Conservation (phyloP, 2,888 invertebrate genomes). For the Cremastobaeus sp. region DNA sequence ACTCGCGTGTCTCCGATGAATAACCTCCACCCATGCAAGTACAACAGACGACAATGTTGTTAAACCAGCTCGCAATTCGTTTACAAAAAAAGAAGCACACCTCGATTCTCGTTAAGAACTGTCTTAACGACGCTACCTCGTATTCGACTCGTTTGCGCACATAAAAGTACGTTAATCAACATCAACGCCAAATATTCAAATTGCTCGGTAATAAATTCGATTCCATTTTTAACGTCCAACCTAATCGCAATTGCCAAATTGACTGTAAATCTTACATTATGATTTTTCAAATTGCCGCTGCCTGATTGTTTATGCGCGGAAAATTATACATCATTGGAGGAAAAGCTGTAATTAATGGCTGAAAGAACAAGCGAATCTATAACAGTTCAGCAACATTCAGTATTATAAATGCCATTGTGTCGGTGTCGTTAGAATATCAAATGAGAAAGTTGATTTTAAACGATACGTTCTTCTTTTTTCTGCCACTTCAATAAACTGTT, state of each 20-base stretch:
- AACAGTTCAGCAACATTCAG: too few species aligned
- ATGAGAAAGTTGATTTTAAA: too few species aligned
- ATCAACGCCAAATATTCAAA: constrained; percentile 50
- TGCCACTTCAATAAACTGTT: too few species aligned
- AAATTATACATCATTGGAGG: too few species aligned
- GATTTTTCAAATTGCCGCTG: too few species aligned
- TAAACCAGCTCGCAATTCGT: constrained; percentile 66
- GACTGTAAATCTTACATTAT: constrained; percentile 32
- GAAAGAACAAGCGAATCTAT: too few species aligned
- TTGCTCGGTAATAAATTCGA: constrained; percentile 36
- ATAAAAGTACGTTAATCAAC: constrained; percentile 53
- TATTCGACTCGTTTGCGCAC: constrained; percentile 48
- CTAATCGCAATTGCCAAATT: constrained; percentile 42
- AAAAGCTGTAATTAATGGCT: too few species aligned
- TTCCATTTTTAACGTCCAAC: constrained; percentile 32
- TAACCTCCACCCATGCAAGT: constrained; percentile 68
- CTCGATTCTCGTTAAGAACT: constrained; percentile 62
- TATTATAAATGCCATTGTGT: too few species aligned
- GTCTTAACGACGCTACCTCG: constrained; percentile 52
- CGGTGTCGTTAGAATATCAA: too few species aligned
- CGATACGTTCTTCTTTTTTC: too few species aligned
- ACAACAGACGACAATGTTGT: constrained; percentile 74
- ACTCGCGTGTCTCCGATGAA: constrained; percentile 67
- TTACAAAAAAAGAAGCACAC: constrained; percentile 54
- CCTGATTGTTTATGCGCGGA: too few species aligned